Base-by-base conservation (phyloP, 2,888 invertebrate genomes). In the Schrankia costaestrigalis region DNA sequence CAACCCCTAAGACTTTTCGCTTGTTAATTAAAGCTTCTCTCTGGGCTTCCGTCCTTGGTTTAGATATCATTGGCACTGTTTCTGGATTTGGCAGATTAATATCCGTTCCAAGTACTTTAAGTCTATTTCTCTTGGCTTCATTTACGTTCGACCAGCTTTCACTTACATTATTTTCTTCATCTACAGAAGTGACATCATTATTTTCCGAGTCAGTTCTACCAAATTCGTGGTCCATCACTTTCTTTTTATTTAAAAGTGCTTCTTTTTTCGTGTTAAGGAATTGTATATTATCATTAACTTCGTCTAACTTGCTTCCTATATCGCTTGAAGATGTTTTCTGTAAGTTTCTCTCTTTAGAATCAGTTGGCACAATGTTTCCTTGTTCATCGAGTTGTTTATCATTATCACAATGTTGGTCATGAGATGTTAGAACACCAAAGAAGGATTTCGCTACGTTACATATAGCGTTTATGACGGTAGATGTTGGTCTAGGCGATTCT, bases 1-100 rank as follows among this genome's bases (percentile, higher is more conserved):
- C 92, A 0, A 91, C 89, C 2, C 89, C 86, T 35, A 93, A 64
- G 1, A 93, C 84, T 68, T 89, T 91, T 11, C 90, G 59, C 65
- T 90, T 91, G 55, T 93, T 93, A 29, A 80, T 69, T 43, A 91
- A 74, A 0, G 92, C 91, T 35, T 91, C 90, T 8, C 87, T 90
- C 36, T 91, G 85, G 1, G 89, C 89, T 2, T 86, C 82, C 0
- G 82, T 85, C 41, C 49, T 63, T 0, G 84, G 77, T 46, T 72
- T 71, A 0, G 21, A 7, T 1, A 21, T 15, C 10, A 37, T 19
- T n/a, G 24, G 19, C 22, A 41, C 58, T 2, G 30, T 7, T 14
- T 50, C 46, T 19, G 50, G 54, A 61, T 60, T 33, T 0, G 24
- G 3, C 3, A 63, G 36, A 29, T 61, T 60, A 35, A 68, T 77